Base-by-base conservation (phyloP, 2,888 invertebrate species). In the Drosophila sordidula region DNA sequence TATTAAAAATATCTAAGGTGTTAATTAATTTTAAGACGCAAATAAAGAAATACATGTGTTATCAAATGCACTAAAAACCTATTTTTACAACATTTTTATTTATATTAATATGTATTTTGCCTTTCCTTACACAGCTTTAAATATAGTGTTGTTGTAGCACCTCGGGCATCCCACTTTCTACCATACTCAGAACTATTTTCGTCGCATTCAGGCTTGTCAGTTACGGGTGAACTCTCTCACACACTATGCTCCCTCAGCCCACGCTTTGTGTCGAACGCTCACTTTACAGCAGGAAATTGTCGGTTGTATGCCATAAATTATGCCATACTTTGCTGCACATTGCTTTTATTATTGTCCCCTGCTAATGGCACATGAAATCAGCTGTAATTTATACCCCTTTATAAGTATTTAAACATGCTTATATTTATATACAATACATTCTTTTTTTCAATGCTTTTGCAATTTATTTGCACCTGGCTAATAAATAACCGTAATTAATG, bases 401-500 rank as follows among this genome's bases (percentile, higher is more conserved):
- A 66, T 67, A 73, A 70, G 70, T 58, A 62, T 58, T 75, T 62
- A 64, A 71, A 47, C 70, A 57, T 54, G 42, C 61, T 58, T 62
- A 54, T 70, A 69, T 72, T 63, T 69, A 54, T 62, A 46, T 52
- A 47, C 36, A 41, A 61, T 54, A 34, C 47, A 55, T n/a, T 54
- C 50, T 36, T 39, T 52, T 39, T 52, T 67, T 50, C 26, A 26
- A 41, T 63, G 51, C 18, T 32, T 45, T 66, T 18, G 55, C 59
- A 62, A 71, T 82, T 82, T 80, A 75, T 66, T 66, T 70, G 55
- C 68, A 71, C 78, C 80, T 81, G 73, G 52, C 68, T 44, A 63
- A 84, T 83, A 86, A 83, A 85, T 86, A 74, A 86, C 65, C 25
- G 39, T 72, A 83, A 86, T 86, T 78, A 78, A 83, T 78, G 68